Conservation (phyloP, 1,140 invertebrate species). For the Mamestra configurata region DNA sequence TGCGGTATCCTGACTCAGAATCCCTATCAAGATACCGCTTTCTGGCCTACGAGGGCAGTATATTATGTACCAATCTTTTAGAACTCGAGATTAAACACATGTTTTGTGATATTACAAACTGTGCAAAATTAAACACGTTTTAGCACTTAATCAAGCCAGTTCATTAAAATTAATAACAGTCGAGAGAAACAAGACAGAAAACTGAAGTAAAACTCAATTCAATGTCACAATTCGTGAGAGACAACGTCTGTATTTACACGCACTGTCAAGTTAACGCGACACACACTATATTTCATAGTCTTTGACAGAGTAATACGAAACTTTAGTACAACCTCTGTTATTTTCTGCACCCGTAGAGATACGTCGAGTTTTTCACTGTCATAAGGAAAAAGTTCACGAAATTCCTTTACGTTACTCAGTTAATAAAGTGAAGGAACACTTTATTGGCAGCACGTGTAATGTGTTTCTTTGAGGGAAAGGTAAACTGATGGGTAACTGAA, state of each 20-base stretch:
- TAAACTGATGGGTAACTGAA: background rate
- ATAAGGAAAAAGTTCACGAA: slow-evolving; percentile 24
- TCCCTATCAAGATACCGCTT: too few relatives aligned
- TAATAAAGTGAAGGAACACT: background rate
- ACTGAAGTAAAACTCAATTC: background rate
- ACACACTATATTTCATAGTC: slow-evolving; percentile 10
- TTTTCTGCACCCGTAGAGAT: slow-evolving; percentile 21
- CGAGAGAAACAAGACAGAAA: slow-evolving; percentile 8
- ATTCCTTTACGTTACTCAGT: background rate
- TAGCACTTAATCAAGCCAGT: background rate
- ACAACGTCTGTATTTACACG: slow-evolving; percentile 6
- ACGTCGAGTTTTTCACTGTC: slow-evolving; percentile 33
- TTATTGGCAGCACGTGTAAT: background rate
- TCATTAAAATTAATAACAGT: slow-evolving; percentile 11
- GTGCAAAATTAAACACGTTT: background rate
- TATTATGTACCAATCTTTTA: background rate
- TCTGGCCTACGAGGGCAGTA: too few relatives aligned
- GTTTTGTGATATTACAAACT: too few relatives aligned
- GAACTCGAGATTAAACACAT: background rate
- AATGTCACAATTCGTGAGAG: slow-evolving; percentile 11
- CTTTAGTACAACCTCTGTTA: slow-evolving; percentile 6
- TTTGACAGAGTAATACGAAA: slow-evolving; percentile 36
- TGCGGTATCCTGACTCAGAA: too few relatives aligned
- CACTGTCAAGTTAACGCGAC: background rate
- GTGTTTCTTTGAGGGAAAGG: background rate